Percentiles rank a stretch among this genome's conserved stretches.
Conservation (phyloP, 2,113 vertebrate genomes). For the Clarias gariepinus region DNA sequence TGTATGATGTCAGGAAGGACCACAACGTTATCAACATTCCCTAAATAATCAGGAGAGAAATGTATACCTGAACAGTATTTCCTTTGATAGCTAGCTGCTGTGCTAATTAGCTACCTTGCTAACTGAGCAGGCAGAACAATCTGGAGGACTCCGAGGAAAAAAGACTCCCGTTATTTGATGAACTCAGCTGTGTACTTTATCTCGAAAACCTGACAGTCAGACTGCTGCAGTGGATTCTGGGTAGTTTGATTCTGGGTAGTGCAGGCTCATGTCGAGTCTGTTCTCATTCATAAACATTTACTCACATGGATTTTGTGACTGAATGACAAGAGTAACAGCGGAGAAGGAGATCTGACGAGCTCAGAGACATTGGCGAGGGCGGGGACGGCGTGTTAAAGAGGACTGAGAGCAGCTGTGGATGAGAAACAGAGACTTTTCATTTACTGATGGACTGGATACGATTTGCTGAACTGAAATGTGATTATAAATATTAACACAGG, state of each 20-base stretch:
- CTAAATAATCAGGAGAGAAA: neutral
- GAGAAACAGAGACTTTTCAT: neutral
- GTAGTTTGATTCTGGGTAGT: too few relatives aligned
- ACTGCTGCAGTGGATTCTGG: neutral
- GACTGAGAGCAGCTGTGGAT: neutral
- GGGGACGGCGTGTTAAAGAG: neutral
- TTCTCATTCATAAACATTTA: neutral
- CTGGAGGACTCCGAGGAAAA: neutral
- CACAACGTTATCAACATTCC: neutral
- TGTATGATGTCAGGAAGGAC: constrained; percentile 16
- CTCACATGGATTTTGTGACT: neutral
- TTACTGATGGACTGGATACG: neutral
- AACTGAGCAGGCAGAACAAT: neutral
- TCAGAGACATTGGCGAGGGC: neutral
- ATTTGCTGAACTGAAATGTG: constrained; percentile 8
- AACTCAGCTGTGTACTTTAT: neutral
- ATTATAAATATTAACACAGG: constrained; percentile 29
- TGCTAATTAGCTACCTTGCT: neutral
- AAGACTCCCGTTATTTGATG: neutral
- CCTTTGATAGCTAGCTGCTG: neutral
- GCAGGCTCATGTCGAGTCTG: neutral
- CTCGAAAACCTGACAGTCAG: neutral
- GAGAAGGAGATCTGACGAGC: neutral
- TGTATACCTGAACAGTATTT: neutral
- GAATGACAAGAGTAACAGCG: neutral